Evolutionary conservation across 2,113 vertebrate species (phyloP).

Genomic region (Craseonycteris thonglongyai): DNA sequence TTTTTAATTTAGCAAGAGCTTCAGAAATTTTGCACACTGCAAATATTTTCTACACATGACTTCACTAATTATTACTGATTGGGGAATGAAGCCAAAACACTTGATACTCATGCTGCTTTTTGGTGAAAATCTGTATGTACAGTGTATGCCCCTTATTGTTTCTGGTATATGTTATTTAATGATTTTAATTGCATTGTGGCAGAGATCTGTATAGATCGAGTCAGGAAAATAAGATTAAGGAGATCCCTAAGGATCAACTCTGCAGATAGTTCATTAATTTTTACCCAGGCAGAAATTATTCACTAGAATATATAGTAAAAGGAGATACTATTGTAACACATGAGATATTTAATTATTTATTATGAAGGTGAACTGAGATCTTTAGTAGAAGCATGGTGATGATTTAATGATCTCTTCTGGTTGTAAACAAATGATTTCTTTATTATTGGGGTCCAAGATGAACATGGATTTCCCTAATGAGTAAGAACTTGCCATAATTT

Average conservation of each 20-base stretch:
- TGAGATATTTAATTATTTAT: not conserved
- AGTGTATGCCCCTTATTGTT: not conserved
- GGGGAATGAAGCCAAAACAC: slow-evolving; percentile 38
- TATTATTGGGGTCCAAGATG: not conserved
- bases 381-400: not conserved
- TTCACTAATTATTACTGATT: slow-evolving; percentile 55
- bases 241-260: not conserved
- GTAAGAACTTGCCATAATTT: not conserved
- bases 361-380: not conserved
- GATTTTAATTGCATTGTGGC: slow-evolving; percentile 36
- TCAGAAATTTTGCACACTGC: slow-evolving; percentile 26
- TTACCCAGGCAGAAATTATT: not conserved
- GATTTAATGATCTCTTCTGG: not conserved
- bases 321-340: not conserved
- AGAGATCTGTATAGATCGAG: slow-evolving; percentile 12
- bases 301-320: not conserved
- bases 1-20: slow-evolving; percentile 47
- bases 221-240: slow-evolving; percentile 44
- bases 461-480: not conserved
- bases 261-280: slow-evolving; percentile 38
- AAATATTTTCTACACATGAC: slow-evolving; percentile 42
- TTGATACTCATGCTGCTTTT: not conserved
- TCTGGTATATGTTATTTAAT: slow-evolving; percentile 45
- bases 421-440: not conserved
- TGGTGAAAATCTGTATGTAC: slow-evolving; percentile 14